Evolutionary conservation across 2,888 invertebrate species (phyloP).

Genomic region (Spilosoma lubricipeda): DNA sequence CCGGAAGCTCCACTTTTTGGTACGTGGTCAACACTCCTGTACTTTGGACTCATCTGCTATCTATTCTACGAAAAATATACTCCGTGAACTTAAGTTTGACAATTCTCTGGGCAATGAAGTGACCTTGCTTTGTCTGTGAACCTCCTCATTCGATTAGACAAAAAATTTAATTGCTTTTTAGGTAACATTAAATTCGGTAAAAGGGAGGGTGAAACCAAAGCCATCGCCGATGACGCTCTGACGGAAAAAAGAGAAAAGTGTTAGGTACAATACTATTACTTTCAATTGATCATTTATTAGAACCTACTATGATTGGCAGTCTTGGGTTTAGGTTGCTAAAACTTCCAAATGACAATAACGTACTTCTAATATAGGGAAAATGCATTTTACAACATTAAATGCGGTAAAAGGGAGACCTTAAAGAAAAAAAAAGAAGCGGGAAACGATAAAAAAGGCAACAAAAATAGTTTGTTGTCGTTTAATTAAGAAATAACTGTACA

Average conservation of each 20-base stretch:
- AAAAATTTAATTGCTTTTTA: too few relatives aligned
- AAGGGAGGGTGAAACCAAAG: too few relatives aligned
- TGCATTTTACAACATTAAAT: too few relatives aligned
- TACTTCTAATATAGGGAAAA: too few relatives aligned
- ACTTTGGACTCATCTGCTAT: too few relatives aligned
- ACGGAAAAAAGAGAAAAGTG: background rate
- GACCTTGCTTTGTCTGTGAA: too few relatives aligned
- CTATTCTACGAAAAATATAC: too few relatives aligned
- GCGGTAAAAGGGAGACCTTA: background rate
- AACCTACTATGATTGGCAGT: background rate
- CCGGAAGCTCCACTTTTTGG: too few relatives aligned
- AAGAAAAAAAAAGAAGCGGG: background rate
- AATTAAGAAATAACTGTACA: background rate
- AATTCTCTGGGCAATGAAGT: too few relatives aligned
- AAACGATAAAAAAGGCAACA: background rate
- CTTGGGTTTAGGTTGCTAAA: background rate
- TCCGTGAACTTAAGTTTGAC: too few relatives aligned
- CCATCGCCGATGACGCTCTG: background rate
- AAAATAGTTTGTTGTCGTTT: background rate
- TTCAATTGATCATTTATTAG: background rate
- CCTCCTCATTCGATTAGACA: too few relatives aligned
- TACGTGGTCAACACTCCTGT: too few relatives aligned
- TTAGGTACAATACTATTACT: background rate
- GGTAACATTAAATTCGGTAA: background rate
- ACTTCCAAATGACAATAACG: background rate